Percentiles rank a stretch among this genome's conserved stretches.
Conservation (phyloP, 2,113 vertebrate genomes). For the Ornithorhynchus anatinus region DNA sequence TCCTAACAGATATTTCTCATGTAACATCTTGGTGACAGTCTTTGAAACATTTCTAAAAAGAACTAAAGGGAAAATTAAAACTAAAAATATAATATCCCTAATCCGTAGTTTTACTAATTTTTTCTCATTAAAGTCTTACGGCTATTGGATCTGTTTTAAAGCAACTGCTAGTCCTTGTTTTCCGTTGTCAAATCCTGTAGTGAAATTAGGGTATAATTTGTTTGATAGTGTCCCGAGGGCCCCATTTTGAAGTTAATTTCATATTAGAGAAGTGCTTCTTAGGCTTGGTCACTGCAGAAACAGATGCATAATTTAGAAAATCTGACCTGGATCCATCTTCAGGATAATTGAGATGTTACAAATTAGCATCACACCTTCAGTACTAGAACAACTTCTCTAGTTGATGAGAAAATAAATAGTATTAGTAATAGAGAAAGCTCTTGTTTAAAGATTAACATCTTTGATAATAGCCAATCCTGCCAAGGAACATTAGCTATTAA, state of each 20-base stretch:
- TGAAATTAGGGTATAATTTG: background rate
- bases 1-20: too few species aligned
- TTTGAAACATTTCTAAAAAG: too few species aligned
- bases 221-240: background rate
- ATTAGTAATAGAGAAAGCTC: background rate
- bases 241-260: background rate
- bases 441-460: background rate
- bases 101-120: background rate
- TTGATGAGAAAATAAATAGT: background rate
- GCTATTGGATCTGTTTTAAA: background rate
- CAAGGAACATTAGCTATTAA: background rate
- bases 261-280: background rate
- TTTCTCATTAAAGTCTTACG: background rate
- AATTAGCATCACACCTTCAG: background rate
- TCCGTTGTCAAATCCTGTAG: background rate
- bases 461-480: background rate
- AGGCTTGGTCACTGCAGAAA: too few species aligned
- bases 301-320: too few species aligned
- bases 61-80: background rate
- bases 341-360: background rate
- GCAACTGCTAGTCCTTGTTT: background rate
- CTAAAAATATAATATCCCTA: background rate
- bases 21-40: background rate
- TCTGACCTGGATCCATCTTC: too few species aligned
- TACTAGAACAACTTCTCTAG: background rate